A percentile compares a stretch with the other conserved stretches of the same genome.
Evolutionary conservation across 2,113 vertebrate genomes (phyloP).

Genomic region (Melanerpes formicivorus): DNA sequence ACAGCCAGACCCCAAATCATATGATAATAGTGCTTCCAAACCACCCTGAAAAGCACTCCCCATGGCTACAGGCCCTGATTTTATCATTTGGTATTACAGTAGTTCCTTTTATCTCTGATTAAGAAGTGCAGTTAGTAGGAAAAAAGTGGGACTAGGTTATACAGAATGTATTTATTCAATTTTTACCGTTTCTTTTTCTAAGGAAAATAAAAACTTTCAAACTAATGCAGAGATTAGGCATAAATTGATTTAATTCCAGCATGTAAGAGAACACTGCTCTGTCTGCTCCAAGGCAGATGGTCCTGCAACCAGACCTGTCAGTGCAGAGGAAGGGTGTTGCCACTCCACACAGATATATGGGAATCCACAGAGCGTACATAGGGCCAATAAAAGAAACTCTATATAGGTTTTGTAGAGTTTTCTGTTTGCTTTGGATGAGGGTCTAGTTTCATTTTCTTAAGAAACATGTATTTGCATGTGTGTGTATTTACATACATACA

Average conservation of each 20-base stretch:
- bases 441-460: neutral
- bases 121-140: neutral
- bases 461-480: neutral
- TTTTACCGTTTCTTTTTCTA: neutral
- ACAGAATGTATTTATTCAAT: neutral
- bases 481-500: neutral
- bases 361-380: neutral
- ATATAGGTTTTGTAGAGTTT: neutral
- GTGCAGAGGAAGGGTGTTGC: neutral
- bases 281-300: accelerated
- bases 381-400: neutral
- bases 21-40: neutral
- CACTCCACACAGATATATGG: accelerated
- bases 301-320: neutral
- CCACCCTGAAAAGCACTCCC: neutral
- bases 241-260: accelerated
- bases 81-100: neutral
- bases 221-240: neutral
- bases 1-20: neutral
- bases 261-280: neutral
- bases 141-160: neutral
- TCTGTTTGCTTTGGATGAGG: neutral
- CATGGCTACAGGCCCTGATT: neutral
- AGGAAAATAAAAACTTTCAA: neutral
- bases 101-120: neutral